These are phyloP conservation scores for Zosterops lateralis DNA, from an alignment of 2,113 vertebrate genomes.

Conservation along the genomic window DNA sequence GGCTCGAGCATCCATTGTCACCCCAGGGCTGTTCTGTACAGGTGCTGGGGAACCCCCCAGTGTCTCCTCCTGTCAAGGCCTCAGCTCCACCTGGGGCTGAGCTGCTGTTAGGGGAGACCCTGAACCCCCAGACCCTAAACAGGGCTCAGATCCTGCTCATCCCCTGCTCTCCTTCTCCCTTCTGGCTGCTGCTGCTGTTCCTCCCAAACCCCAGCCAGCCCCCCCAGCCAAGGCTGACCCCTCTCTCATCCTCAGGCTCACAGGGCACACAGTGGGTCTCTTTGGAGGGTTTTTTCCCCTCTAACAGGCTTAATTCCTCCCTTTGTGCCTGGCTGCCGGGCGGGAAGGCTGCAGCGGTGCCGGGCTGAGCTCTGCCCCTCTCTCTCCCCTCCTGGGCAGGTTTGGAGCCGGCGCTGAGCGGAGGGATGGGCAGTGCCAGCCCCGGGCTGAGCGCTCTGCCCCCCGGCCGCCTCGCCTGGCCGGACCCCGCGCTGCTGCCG, in stretches of 20 bases:
- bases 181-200: neutral
- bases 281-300: slow-evolving; percentile 3
- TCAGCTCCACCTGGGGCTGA: neutral
- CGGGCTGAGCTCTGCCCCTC: neutral
- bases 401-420: neutral
- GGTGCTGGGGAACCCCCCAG: neutral
- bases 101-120: neutral
- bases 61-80: rapidly evolving
- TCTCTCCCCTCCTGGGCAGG: slow-evolving; percentile 35
- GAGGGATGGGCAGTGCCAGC: slow-evolving; percentile 82
- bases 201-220: neutral
- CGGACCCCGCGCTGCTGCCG: slow-evolving; percentile 63
- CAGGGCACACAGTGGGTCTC: neutral
- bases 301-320: slow-evolving; percentile 71
- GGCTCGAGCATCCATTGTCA: rapidly evolving
- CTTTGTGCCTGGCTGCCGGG: slow-evolving; percentile 27
- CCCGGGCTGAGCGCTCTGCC: slow-evolving; percentile 65
- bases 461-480: slow-evolving; percentile 60
- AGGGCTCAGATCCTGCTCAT: rapidly evolving
- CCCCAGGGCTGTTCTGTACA: rapidly evolving
- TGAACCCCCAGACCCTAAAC: rapidly evolving
- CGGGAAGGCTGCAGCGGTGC: neutral
- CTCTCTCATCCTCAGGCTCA: neutral
- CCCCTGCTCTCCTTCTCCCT: neutral
- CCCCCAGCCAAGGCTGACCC: neutral